A percentile compares a stretch with the other conserved stretches of the same genome.
Evolutionary conservation across 2,113 vertebrate genomes (phyloP).

Genomic region (Campylorhamphus procurvoides): DNA sequence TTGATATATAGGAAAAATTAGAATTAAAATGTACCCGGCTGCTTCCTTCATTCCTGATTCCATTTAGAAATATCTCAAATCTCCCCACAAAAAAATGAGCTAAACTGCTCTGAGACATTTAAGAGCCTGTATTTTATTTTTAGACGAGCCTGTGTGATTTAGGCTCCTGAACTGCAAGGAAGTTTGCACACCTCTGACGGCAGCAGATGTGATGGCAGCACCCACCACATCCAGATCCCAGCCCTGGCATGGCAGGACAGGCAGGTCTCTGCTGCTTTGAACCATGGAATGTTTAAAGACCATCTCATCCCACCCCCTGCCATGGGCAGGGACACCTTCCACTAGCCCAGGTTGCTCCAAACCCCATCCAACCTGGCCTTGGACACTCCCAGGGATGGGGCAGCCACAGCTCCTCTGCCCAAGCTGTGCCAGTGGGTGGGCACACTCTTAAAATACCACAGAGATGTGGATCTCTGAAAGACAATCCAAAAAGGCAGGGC

Average conservation of each 20-base stretch:
- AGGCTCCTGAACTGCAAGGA: neutral
- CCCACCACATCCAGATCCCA: neutral
- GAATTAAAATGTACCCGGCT: constrained; percentile 3
- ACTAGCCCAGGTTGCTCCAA: rapidly evolving
- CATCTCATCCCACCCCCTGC: neutral
- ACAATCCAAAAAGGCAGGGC: neutral
- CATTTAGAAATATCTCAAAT: constrained; percentile 24
- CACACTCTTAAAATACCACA: neutral
- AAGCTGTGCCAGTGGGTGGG: neutral
- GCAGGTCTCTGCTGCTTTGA: neutral
- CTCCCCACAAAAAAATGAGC: neutral
- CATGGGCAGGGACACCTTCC: neutral
- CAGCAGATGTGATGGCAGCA: neutral
- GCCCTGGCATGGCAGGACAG: rapidly evolving
- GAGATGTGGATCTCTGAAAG: neutral
- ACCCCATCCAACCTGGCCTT: rapidly evolving
- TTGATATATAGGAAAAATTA: constrained; percentile 60
- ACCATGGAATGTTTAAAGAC: neutral
- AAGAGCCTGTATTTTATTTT: neutral
- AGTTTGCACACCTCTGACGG: neutral
- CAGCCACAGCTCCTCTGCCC: neutral
- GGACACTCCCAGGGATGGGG: neutral
- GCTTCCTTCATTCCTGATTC: neutral
- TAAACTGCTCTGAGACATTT: neutral
- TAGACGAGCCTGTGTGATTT: neutral